A percentile compares a stretch with the other conserved stretches of the same genome.
Conservation (phyloP, 2,888 invertebrate genomes). For the Apotomis capreana region DNA sequence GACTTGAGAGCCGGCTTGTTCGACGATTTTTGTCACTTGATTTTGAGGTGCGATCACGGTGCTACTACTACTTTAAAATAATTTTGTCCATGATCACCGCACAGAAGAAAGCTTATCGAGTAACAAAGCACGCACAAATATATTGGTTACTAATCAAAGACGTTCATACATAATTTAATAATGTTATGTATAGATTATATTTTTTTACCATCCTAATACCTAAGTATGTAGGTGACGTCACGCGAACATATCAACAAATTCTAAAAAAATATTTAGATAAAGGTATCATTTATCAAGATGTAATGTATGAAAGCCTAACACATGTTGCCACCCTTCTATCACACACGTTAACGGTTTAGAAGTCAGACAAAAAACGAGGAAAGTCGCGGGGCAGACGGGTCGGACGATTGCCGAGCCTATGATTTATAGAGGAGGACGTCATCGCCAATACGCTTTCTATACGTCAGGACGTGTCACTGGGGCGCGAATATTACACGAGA, state of each 20-base stretch:
- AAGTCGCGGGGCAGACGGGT: slow-evolving; percentile 68
- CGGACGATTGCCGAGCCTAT: slow-evolving; percentile 75
- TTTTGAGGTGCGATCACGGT: background rate
- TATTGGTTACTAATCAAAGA: too few relatives aligned
- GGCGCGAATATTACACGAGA: slow-evolving; percentile 36
- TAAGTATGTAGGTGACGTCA: background rate
- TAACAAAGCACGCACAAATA: too few relatives aligned
- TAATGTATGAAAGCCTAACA: slow-evolving; percentile 60
- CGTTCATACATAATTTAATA: too few relatives aligned
- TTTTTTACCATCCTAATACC: too few relatives aligned
- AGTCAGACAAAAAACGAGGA: slow-evolving; percentile 81
- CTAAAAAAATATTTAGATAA: slow-evolving; percentile 40
- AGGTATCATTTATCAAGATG: slow-evolving; percentile 57
- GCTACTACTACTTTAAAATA: too few relatives aligned
- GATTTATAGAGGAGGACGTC: slow-evolving; percentile 81
- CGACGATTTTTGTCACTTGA: background rate
- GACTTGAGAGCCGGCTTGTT: background rate
- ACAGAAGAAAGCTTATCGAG: too few relatives aligned
- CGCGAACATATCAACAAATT: background rate
- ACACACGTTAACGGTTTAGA: slow-evolving; percentile 64
- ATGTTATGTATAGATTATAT: too few relatives aligned
- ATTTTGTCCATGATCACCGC: too few relatives aligned
- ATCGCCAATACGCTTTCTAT: slow-evolving; percentile 79
- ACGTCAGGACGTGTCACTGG: slow-evolving; percentile 70
- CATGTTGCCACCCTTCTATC: slow-evolving; percentile 73